Percentiles rank a stretch among this genome's conserved stretches.
phyloP scores from a whole-genome alignment of 2,888 invertebrate genomes.

The Julus scanicus region DNA sequence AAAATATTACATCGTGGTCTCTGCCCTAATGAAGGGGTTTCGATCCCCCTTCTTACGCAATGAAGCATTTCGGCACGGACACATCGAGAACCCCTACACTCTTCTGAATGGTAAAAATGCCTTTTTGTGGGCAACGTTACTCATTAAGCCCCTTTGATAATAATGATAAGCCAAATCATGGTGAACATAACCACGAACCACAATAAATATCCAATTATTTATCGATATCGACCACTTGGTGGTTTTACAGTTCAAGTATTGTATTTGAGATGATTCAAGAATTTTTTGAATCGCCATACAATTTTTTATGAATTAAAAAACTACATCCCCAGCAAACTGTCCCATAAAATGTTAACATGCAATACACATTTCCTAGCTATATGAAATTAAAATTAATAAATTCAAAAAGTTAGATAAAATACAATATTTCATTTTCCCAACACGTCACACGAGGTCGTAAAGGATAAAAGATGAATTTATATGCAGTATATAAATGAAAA shows the following conservation, averaged over 20 bases:
- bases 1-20: slow-evolving; percentile 47
- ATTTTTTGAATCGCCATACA: not conserved
- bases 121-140: slow-evolving; percentile 47
- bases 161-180: not conserved
- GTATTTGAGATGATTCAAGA: not conserved
- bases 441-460: not conserved
- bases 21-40: slow-evolving; percentile 47
- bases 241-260: not conserved
- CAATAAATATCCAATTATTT: not conserved
- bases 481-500: not conserved
- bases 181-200: not conserved
- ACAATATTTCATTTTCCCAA: not conserved
- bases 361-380: too few relatives aligned
- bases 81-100: not conserved
- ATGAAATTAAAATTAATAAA: too few relatives aligned
- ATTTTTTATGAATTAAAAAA: too few relatives aligned
- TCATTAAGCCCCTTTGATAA: slow-evolving; percentile 40
- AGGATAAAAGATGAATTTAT: not conserved
- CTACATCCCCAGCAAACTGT: too few relatives aligned
- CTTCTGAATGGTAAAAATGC: slow-evolving; percentile 47
- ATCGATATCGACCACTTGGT: not conserved
- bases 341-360: too few relatives aligned
- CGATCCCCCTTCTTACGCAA: slow-evolving; percentile 6
- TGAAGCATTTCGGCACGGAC: slow-evolving; percentile 37
- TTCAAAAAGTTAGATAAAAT: too few relatives aligned